These are phyloP conservation scores for Dryocosmus kuriphilus DNA, from an alignment of 2,888 invertebrate species.

Conservation along the genomic window DNA sequence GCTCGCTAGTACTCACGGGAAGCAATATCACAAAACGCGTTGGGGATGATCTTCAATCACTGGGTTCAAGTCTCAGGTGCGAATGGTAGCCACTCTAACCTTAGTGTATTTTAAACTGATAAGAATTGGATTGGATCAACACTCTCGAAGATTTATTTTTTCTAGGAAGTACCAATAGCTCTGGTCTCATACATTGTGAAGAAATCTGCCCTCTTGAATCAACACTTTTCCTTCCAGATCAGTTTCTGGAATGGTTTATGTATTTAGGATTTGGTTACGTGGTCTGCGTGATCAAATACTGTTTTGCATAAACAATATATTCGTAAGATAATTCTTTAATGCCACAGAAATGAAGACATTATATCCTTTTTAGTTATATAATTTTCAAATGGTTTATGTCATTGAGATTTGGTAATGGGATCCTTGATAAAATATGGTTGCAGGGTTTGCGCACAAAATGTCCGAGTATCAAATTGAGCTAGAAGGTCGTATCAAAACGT, in stretches of 20 bases:
- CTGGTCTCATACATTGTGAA: neutral
- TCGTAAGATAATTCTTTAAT: no score
- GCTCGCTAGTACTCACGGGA: neutral
- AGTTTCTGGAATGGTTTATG: neutral
- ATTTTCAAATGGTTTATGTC: neutral
- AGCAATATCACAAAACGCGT: neutral
- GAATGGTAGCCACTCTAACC: neutral
- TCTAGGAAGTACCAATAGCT: neutral
- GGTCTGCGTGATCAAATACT: neutral
- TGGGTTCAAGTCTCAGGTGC: neutral
- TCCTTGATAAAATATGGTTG: no score
- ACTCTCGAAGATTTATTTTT: neutral
- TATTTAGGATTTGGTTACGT: neutral
- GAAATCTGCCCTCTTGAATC: neutral
- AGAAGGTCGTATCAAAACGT: no score
- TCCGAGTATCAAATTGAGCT: no score
- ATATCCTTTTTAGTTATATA: neutral
- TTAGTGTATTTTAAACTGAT: neutral
- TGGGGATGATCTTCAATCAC: neutral
- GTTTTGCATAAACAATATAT: neutral
- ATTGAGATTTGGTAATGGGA: neutral
- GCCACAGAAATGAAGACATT: no score
- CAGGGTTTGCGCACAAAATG: no score
- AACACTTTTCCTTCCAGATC: slow-evolving; percentile 1
- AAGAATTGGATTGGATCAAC: neutral